Evolutionary conservation across 1,140 invertebrate genomes (phyloP).

Genomic region (Antheraea pernyi): DNA sequence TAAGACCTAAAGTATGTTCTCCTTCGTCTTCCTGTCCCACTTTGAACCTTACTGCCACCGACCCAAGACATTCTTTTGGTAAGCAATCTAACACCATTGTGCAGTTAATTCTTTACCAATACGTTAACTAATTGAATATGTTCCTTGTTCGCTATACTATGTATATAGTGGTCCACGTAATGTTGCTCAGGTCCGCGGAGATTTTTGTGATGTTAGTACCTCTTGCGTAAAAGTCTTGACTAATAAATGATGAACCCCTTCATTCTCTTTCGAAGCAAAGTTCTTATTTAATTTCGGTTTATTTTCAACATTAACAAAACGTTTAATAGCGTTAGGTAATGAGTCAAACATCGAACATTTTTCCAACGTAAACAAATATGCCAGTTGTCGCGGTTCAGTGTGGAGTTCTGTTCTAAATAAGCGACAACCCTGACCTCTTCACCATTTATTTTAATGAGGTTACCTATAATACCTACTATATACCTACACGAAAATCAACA

Average conservation of each 20-base stretch:
- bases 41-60: conserved; percentile 19
- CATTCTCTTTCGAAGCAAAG: conserved; percentile 17
- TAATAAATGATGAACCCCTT: conserved; percentile 17
- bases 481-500: too few relatives aligned
- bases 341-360: conserved; percentile 23
- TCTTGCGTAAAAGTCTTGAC: conserved; percentile 23
- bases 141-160: conserved; percentile 30
- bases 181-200: conserved; percentile 29
- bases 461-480: too few relatives aligned
- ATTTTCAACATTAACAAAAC: conserved; percentile 18
- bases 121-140: conserved; percentile 29
- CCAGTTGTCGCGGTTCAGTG: conserved; percentile 24
- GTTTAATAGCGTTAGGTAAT: conserved; percentile 8
- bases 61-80: conserved; percentile 20
- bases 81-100: conserved; percentile 17
- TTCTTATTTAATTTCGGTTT: conserved; percentile 14
- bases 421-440: conserved; percentile 22
- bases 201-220: not conserved
- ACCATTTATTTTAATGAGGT: conserved; percentile 28
- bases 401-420: conserved; percentile 21
- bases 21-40: conserved; percentile 16
- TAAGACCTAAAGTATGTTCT: conserved; percentile 29
- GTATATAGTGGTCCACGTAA: conserved; percentile 61
- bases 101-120: conserved; percentile 27
- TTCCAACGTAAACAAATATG: conserved; percentile 32